phyloP scores from a whole-genome alignment of 2,113 vertebrate genomes.

The Corynorhinus townsendii region DNA sequence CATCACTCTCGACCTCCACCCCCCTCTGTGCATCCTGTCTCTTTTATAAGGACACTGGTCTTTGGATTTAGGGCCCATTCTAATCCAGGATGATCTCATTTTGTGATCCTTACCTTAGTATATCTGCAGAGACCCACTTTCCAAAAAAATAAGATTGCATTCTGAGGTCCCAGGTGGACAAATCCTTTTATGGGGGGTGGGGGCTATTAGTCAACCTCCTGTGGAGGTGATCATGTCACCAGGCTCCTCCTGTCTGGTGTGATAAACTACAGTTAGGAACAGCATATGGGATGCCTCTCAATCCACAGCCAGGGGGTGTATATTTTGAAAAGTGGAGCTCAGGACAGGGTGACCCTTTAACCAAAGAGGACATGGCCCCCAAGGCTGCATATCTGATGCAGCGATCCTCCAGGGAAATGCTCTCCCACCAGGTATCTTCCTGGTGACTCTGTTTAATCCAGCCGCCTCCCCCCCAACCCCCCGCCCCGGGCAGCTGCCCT shows the following conservation, averaged over 20 bases:
- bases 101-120: neutral
- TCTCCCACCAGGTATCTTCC: neutral
- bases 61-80: neutral
- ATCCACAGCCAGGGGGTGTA: neutral
- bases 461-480: too few relatives aligned
- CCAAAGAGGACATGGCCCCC: neutral
- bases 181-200: neutral
- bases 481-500: neutral
- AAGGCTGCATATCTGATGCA: neutral
- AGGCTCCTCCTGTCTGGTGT: neutral
- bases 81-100: neutral
- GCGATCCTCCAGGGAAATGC: neutral
- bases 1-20: accelerated
- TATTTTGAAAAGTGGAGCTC: neutral
- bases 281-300: neutral
- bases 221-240: neutral
- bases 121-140: neutral
- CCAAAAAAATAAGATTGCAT: neutral
- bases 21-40: neutral
- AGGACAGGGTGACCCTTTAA: neutral
- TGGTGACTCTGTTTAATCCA: neutral
- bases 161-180: neutral
- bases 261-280: neutral
- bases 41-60: neutral
- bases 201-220: neutral